A percentile compares a stretch with the other conserved stretches of the same genome.
Evolutionary conservation across 2,888 invertebrate genomes (phyloP).

Genomic region (Apamea monoglypha): DNA sequence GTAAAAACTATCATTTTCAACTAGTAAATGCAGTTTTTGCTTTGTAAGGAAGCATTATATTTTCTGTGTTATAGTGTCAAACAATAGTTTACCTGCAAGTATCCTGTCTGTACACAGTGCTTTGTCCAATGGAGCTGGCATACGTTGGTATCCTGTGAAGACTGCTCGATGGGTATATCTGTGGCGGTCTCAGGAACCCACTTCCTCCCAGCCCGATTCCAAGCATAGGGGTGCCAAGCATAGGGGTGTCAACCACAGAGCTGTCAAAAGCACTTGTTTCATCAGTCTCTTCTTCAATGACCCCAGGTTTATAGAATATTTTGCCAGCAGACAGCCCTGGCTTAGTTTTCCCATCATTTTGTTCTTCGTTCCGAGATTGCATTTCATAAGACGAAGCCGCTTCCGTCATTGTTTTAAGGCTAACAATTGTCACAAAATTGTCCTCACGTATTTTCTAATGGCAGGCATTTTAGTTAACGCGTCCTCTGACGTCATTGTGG

Average conservation of each 20-base stretch:
- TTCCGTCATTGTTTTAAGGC: slow-evolving; percentile 74
- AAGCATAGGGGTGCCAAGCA: slow-evolving; percentile 86
- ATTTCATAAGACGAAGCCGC: slow-evolving; percentile 82
- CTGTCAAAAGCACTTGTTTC: slow-evolving; percentile 88
- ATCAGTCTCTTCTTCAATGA: slow-evolving; percentile 86
- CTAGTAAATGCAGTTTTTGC: neutral
- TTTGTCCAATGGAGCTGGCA: slow-evolving; percentile 91
- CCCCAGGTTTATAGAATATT: slow-evolving; percentile 88
- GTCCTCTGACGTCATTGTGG: slow-evolving; percentile 54
- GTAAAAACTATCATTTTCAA: neutral
- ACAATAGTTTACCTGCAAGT: slow-evolving; percentile 86
- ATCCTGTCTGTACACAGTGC: slow-evolving; percentile 89
- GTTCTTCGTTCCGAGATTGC: slow-evolving; percentile 79
- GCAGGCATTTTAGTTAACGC: slow-evolving; percentile 60
- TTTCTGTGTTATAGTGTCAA: neutral
- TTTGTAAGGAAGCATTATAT: neutral
- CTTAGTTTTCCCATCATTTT: slow-evolving; percentile 73
- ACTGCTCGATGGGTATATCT: slow-evolving; percentile 85
- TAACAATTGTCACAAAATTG: slow-evolving; percentile 75
- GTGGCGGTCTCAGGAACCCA: slow-evolving; percentile 79
- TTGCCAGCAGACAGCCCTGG: slow-evolving; percentile 82
- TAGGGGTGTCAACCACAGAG: slow-evolving; percentile 85
- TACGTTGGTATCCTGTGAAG: slow-evolving; percentile 91
- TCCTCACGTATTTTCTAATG: slow-evolving; percentile 66
- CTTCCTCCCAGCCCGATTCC: slow-evolving; percentile 75